These are phyloP conservation scores for Blastobasis lacticolella DNA, from an alignment of 2,888 invertebrate species.

Conservation along the genomic window DNA sequence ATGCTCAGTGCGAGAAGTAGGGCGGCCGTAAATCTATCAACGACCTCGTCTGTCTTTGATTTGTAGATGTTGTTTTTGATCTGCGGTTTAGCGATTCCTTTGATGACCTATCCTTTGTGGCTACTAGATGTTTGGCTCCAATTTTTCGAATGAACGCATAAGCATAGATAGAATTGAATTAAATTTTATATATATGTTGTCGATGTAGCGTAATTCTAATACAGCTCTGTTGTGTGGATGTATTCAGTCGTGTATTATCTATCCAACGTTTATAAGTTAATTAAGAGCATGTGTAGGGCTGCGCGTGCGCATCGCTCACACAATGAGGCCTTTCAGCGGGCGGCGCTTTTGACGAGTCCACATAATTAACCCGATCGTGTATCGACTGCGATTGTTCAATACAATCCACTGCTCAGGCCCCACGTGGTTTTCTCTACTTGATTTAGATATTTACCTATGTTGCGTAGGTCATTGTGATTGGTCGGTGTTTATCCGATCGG, in stretches of 20 bases:
- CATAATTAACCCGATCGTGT: constrained; percentile 37
- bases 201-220: constrained; percentile 7
- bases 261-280: constrained; percentile 49
- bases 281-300: constrained; percentile 46
- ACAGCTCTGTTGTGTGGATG: constrained; percentile 28
- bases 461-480: too few relatives aligned
- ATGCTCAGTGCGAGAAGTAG: background rate
- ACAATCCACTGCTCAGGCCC: background rate
- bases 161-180: too few relatives aligned
- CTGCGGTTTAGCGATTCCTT: background rate
- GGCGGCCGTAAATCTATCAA: constrained; percentile 5
- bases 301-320: constrained; percentile 39
- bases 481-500: too few relatives aligned
- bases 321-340: constrained; percentile 54
- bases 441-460: constrained; percentile 2
- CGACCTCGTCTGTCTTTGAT: background rate
- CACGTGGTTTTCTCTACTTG: background rate
- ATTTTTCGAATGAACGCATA: too few relatives aligned
- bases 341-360: constrained; percentile 49
- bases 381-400: too few relatives aligned
- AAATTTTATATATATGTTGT: too few relatives aligned
- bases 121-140: background rate
- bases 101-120: background rate
- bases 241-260: constrained; percentile 29
- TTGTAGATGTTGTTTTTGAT: background rate